Conservation (phyloP, 1,140 invertebrate genomes). For the Calephelis nemesis region DNA sequence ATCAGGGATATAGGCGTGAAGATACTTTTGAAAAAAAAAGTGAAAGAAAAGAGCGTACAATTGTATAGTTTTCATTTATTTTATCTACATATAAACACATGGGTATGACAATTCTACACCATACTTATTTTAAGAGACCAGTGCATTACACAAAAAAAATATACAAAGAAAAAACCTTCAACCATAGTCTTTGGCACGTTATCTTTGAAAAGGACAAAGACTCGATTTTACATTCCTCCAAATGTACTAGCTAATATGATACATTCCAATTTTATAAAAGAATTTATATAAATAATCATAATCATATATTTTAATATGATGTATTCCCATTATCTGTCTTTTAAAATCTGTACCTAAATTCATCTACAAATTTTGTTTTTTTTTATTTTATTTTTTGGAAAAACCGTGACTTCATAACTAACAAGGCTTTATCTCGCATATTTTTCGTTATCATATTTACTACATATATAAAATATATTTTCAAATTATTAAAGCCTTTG, state of each 20-base stretch:
- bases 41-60: slow-evolving; percentile 32
- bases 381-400: not conserved
- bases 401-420: no score
- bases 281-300: not conserved
- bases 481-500: no score
- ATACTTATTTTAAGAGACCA: slow-evolving; percentile 67
- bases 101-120: slow-evolving; percentile 68
- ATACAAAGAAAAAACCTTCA: slow-evolving; percentile 52
- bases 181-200: slow-evolving; percentile 75
- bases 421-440: no score
- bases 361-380: not conserved
- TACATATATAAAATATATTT: no score
- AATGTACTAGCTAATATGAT: slow-evolving; percentile 16
- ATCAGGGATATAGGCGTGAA: no score
- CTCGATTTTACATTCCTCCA: slow-evolving; percentile 60
- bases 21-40: no score
- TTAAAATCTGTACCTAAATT: not conserved
- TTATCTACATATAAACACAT: slow-evolving; percentile 76
- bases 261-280: slow-evolving; percentile 8
- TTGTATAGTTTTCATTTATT: slow-evolving; percentile 69
- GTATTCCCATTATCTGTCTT: not conserved
- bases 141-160: slow-evolving; percentile 61
- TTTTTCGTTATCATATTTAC: no score
- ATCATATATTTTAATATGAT: not conserved
- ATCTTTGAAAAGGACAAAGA: slow-evolving; percentile 75